A percentile compares a stretch with the other conserved stretches of the same genome.
Evolutionary conservation across 2,888 invertebrate species (phyloP).

Genomic region (Lasioglossum leucozonium): DNA sequence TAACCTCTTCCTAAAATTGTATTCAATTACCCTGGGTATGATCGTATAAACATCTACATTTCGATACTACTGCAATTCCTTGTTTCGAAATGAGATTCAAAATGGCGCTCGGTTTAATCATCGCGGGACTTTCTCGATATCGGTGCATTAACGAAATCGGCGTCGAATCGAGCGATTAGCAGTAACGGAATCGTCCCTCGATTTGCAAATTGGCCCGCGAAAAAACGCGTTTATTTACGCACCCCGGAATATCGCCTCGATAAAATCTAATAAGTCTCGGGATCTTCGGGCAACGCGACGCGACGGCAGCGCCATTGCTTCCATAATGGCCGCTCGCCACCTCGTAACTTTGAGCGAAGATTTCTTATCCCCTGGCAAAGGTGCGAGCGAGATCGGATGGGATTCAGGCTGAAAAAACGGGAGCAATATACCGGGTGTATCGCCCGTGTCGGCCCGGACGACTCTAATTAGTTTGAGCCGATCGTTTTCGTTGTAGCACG

Average conservation of each 20-base stretch:
- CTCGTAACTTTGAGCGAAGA: background rate
- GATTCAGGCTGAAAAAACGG: background rate
- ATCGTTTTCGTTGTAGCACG: constrained; percentile 6
- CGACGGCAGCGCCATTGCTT: constrained; percentile 13
- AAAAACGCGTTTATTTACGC: background rate
- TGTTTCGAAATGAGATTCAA: background rate
- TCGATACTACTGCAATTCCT: background rate
- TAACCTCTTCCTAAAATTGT: background rate
- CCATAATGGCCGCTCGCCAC: background rate
- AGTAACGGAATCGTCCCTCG: background rate
- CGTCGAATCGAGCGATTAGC: background rate
- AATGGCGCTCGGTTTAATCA: background rate
- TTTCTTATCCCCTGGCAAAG: background rate
- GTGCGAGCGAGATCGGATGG: background rate
- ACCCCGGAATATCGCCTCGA: background rate
- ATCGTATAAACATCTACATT: background rate
- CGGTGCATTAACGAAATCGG: background rate
- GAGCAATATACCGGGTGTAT: constrained; percentile 12
- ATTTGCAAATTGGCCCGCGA: background rate
- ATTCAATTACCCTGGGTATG: background rate
- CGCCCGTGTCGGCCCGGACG: background rate
- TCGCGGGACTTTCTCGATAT: background rate
- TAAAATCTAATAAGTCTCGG: background rate
- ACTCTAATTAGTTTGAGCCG: constrained; percentile 1
- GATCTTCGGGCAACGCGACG: background rate